Evolutionary conservation across 2,888 invertebrate genomes (phyloP).

Genomic region (Cylindroiulus punctatus): DNA sequence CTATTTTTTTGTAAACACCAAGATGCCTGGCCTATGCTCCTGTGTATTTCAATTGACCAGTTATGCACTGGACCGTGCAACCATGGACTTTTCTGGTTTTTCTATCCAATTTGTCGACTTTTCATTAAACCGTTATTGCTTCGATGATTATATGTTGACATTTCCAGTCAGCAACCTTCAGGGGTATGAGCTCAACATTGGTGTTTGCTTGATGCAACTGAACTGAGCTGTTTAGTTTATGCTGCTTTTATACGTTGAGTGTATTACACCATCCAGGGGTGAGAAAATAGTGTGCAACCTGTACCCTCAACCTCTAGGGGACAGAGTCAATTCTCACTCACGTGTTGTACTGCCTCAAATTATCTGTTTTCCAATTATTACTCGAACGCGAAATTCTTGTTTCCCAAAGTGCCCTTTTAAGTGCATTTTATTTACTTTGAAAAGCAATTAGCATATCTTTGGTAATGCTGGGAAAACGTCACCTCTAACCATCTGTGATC

Average conservation of each 20-base stretch:
- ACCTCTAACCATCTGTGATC: constrained; percentile 9
- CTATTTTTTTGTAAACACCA: background rate
- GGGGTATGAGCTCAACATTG: background rate
- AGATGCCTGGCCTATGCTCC: background rate
- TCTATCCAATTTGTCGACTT: background rate
- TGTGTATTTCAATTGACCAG: background rate
- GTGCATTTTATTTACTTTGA: constrained; percentile 39
- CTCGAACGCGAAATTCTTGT: constrained; percentile 13
- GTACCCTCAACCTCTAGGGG: background rate
- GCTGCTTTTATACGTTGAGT: background rate
- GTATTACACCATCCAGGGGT: background rate
- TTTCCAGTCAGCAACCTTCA: background rate
- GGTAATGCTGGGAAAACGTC: constrained; percentile 19
- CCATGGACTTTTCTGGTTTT: background rate
- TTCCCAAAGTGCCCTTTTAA: constrained; percentile 37
- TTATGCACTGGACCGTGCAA: background rate
- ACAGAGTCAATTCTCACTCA: constrained; percentile 4
- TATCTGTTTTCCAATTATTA: constrained; percentile 35
- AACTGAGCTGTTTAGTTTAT: too few relatives aligned
- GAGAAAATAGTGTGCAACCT: background rate
- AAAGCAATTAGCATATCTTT: constrained; percentile 43
- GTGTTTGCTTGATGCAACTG: background rate
- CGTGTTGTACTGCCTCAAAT: background rate
- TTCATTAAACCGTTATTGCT: background rate
- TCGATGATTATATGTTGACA: background rate